Evolutionary conservation across 2,797 vertebrate species (phyloP), one percentile per base, ranked within the genome.

Genomic region (Myotis myotis): DNA sequence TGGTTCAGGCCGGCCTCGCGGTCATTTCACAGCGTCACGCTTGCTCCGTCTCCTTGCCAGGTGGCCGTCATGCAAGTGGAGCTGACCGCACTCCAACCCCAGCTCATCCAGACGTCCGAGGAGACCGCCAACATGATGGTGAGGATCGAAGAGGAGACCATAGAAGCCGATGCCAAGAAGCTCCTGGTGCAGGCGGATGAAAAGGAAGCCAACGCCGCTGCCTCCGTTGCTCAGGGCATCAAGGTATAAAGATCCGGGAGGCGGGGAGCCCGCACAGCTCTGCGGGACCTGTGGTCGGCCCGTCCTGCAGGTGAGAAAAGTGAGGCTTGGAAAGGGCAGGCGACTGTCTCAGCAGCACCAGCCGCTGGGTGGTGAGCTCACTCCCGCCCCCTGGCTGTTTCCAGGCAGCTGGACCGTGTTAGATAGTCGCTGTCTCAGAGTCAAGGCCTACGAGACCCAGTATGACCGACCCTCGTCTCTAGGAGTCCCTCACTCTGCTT

Each of bases 51-150:
- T 82, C 15, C 93, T 94, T 92, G 51, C 84, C 96, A 99, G 99
- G 99, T 99, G 95, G 98, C 98, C 20, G 98, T 99, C 91, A 99
- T 99, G 99, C 99, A 99, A 96, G 98, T 98, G 82, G 99, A 99
- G 93, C 98, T 99, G 95, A 99, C 99, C 0, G 99, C 98, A 51
- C 98, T 99, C 89, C 99, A 99, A 91, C 99, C 99, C 41, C 98
- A 99, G 95, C 98, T 99, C 93, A 99, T 99, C 80, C 97, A 97
- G 72, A 99, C 99, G 2, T 99, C 99, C 16, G 98, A 98, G 64
- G 99, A 99, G 97, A 99, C 99, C 0, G 99, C 98, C 4, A 98
- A 98, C 94, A 99, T 99, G 99, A 99, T 99, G 99, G 85, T 98
- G 86, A 98, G 99, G 96, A 99, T 99, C 33, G 99, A 99, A 97